Base-by-base conservation (phyloP, 1,140 invertebrate genomes). In the Pseudobourletiella spinata region DNA sequence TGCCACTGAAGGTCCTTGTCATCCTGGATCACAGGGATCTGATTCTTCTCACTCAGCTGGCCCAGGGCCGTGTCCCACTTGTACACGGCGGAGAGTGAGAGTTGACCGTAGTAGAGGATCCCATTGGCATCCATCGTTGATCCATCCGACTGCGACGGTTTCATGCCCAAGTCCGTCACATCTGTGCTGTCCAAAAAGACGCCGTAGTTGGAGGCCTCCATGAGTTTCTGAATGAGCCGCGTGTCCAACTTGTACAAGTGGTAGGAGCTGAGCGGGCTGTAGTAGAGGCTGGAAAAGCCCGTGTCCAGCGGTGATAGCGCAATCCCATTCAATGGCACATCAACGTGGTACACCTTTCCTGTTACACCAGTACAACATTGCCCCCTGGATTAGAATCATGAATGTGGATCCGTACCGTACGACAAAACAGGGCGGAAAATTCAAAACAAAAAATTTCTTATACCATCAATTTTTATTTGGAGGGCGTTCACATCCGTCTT, bases 181-280 rank as follows among this genome's bases (percentile, higher is more conserved):
- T 43, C 22, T n/a, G 8, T n/a, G 24, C 59, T 42, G 20, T 42
- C 8, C 16, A 64, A 25, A 2, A 32, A 26, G 1, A 46, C n/a
- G 80, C 83, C 62, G 24, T 15, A 30, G 35, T 30, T 48, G 26
- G 26, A 30, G 52, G 11, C 81, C 18, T 2, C 24, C 78, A 70
- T 84, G 82, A 65, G 52, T 8, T 28, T 32, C 77, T 70, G 84
- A 81, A 65, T 43, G 2, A 42, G n/a, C 2, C 84, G 79, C 0
- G 86, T 86, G 6, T 86, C 80, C 3, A 91, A 81, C 48, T 85
- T 86, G 74, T 86, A 89, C 1, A 90, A 61, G 79, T 86, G 80
- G 74, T 89, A 83, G 4, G 86, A 88, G n/a, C 87, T 87, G 58
- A 90, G 74, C 0, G 88, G 87, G 73, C 89, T 87, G 76, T 84